Evolutionary conservation across 92 coral and sea anemone species (phyloP), one percentile per base, ranked within the genome.

Genomic region (Paramuricea clavata): DNA sequence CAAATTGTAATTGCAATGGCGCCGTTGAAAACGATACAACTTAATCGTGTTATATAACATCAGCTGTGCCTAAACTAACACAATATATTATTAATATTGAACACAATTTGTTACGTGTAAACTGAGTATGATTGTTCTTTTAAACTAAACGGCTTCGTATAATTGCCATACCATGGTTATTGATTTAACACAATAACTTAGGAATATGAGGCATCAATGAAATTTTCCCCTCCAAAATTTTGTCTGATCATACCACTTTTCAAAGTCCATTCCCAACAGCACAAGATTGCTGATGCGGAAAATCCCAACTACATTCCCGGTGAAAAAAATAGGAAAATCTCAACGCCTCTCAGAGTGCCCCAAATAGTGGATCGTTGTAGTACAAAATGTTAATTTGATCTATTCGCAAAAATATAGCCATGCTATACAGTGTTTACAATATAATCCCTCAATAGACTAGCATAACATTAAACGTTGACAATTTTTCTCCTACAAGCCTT

Each of bases 1-100:
- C 83, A 62, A 78, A 32, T 13, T 25, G 32, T 78, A 78, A 78
- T 60, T 57, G 72, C 52, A 10, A 56, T 32, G 83, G 83, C 83
- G 83, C 83, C 83, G 41, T 23, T 2, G 36, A 0, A 22, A 59
- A 34, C 56, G 73, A 54, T 54, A 36, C 67, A 59, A 15, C 33
- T 59, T 79, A 30, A 79, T 56, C 67, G 73, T 32, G 59, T 64
- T 36, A 27, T 21, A 79, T 9, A 79, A 61, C 23, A 39, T 79
- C 84, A 79, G 72, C 84, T 79, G 84, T 54, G 71, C 47, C 33
- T 67, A 19, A 49, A 42, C 39, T 36, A 76, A 76, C 82, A 76
- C 21, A 76, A n/a, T 36, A 9, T 36, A 60, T 49, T 76, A 76
- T 76, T 76, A 76, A 76, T 11, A 59, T 61, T 79, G 34, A 59